These are phyloP conservation scores for Astyanax mexicanus DNA, from an alignment of 2,797 vertebrate genomes.

Conservation along the genomic window DNA sequence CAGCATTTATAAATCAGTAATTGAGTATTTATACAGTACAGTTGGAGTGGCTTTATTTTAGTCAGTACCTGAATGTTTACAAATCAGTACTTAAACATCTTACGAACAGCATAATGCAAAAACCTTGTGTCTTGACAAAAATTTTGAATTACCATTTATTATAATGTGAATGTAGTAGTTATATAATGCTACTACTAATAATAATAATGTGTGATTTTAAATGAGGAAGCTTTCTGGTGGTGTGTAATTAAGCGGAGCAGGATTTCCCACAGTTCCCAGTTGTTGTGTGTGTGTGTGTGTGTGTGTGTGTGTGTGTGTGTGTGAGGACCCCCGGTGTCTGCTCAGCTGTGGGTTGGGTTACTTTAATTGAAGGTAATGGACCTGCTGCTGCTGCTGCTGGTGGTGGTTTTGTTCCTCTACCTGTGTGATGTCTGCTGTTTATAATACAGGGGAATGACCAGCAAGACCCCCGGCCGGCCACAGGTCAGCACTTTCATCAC, in stretches of 20 bases:
- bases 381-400: constrained; percentile 56
- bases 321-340: constrained; percentile 5
- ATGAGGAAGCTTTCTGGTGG: not conserved
- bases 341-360: constrained; percentile 56
- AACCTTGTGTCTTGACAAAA: too few relatives aligned
- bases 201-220: not conserved
- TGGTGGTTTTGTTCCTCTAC: constrained; percentile 74
- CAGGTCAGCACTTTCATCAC: constrained; percentile 26
- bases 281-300: too few relatives aligned
- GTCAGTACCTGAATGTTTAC: too few relatives aligned
- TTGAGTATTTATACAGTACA: too few relatives aligned
- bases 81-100: too few relatives aligned
- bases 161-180: too few relatives aligned
- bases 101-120: too few relatives aligned
- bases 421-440: constrained; percentile 63
- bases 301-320: too few relatives aligned
- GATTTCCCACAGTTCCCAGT: not conserved
- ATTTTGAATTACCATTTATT: too few relatives aligned
- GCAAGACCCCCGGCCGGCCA: constrained; percentile 40
- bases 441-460: constrained; percentile 68
- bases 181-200: too few relatives aligned
- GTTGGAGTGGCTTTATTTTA: too few relatives aligned
- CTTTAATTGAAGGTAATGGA: constrained; percentile 78
- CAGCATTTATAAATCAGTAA: too few relatives aligned
- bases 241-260: not conserved